phyloP scores from a whole-genome alignment of 64 coral and sea anemone species.

The Cladopsammia gracilis region DNA sequence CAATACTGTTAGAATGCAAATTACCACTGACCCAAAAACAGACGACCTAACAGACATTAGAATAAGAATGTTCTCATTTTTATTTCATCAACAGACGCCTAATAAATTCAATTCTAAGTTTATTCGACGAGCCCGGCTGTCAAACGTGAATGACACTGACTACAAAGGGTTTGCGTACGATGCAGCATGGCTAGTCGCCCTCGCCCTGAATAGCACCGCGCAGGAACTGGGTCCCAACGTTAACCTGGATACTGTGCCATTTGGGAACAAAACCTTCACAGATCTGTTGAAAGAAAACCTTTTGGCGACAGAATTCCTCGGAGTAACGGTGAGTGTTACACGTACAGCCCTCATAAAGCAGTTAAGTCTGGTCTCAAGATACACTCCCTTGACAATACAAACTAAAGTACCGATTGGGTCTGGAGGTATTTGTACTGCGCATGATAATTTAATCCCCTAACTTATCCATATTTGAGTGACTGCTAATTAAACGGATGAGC shows the following conservation, averaged over 20 bases:
- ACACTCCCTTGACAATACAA: too few species aligned
- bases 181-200: conserved; percentile 66
- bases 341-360: too few species aligned
- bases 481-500: too few species aligned
- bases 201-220: conserved; percentile 50
- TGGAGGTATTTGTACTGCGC: too few species aligned
- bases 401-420: too few species aligned
- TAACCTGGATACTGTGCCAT: background rate
- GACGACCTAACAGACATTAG: too few species aligned
- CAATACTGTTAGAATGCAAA: too few species aligned
- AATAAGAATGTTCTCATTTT: background rate
- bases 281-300: conserved; percentile 41
- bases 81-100: conserved; percentile 40
- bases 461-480: too few species aligned
- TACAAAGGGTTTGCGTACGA: conserved; percentile 81
- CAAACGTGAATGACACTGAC: background rate
- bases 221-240: conserved; percentile 23
- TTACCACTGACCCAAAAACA: too few species aligned
- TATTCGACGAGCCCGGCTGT: background rate
- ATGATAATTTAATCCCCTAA: too few species aligned
- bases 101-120: conserved; percentile 19
- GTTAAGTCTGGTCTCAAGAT: too few species aligned
- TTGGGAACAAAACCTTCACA: conserved; percentile 45
- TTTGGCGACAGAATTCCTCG: conserved; percentile 36
- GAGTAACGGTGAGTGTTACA: conserved; percentile 60